These are phyloP conservation scores for Zootoca vivipara DNA, from an alignment of 2,113 vertebrate genomes.

Conservation along the genomic window DNA sequence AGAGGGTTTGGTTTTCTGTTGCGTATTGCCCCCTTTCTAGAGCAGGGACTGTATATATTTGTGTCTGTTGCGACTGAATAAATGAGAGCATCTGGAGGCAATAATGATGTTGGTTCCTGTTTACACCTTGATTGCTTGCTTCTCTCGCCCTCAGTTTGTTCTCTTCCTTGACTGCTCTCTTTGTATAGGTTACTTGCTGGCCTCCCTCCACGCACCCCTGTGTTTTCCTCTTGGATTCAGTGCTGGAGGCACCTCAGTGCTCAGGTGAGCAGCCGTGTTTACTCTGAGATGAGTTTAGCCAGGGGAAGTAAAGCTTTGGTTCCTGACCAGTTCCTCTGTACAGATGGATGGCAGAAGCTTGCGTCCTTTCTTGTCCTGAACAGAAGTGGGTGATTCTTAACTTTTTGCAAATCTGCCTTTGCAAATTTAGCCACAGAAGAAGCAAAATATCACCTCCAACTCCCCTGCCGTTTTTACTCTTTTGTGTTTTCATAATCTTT, in stretches of 20 bases:
- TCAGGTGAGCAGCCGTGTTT: slow-evolving; percentile 70
- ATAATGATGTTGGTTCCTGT: slow-evolving; percentile 32
- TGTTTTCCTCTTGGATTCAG: slow-evolving; percentile 85
- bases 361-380: background rate
- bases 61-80: slow-evolving; percentile 42
- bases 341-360: background rate
- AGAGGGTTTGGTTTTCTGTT: background rate
- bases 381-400: background rate
- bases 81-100: slow-evolving; percentile 36
- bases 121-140: background rate
- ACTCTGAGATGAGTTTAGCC: background rate
- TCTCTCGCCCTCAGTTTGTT: background rate
- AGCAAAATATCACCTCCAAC: background rate
- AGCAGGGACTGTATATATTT: background rate
- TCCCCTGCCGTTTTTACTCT: background rate
- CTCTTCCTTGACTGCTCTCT: slow-evolving; percentile 1
- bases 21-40: background rate
- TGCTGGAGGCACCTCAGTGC: slow-evolving; percentile 86
- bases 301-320: background rate
- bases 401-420: background rate
- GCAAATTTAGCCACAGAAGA: background rate
- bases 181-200: slow-evolving; percentile 80
- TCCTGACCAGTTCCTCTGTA: background rate
- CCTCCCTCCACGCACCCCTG: slow-evolving; percentile 81
- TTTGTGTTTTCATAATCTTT: background rate